These are phyloP conservation scores for Aythya baeri DNA, from an alignment of 2,113 vertebrate species.

Conservation along the genomic window DNA sequence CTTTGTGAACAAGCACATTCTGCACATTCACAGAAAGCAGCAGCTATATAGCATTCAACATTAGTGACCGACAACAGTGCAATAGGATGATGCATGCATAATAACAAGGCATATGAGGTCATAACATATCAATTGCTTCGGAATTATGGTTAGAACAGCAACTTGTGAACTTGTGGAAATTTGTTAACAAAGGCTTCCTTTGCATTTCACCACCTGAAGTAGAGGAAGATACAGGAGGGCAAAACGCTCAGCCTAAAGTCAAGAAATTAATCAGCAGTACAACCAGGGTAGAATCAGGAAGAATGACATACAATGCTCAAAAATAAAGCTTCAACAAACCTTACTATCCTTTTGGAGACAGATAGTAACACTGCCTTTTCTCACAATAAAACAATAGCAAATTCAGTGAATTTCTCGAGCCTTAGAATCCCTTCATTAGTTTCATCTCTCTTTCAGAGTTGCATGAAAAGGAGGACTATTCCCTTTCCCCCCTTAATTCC, in stretches of 20 bases:
- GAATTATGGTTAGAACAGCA: background rate
- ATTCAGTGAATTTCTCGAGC: background rate
- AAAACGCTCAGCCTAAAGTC: background rate
- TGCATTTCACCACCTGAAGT: background rate
- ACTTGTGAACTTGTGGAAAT: background rate
- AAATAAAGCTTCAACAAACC: background rate
- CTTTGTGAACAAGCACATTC: background rate
- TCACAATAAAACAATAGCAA: background rate
- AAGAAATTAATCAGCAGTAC: background rate
- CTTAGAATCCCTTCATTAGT: background rate
- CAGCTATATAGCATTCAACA: background rate
- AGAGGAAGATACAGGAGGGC: background rate
- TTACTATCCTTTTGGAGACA: background rate
- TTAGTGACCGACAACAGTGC: background rate
- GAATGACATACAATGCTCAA: background rate
- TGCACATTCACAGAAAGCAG: background rate
- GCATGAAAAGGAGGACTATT: background rate
- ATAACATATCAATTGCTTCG: fast-evolving
- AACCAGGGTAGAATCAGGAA: background rate
- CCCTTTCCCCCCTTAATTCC: background rate
- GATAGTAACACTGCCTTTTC: background rate
- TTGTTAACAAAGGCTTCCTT: background rate
- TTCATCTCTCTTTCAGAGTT: background rate
- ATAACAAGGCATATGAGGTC: background rate
- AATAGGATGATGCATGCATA: background rate